Percentiles rank a stretch among this genome's conserved stretches.
Conservation (phyloP, 2,888 invertebrate genomes). For the Oasisia sp. region DNA sequence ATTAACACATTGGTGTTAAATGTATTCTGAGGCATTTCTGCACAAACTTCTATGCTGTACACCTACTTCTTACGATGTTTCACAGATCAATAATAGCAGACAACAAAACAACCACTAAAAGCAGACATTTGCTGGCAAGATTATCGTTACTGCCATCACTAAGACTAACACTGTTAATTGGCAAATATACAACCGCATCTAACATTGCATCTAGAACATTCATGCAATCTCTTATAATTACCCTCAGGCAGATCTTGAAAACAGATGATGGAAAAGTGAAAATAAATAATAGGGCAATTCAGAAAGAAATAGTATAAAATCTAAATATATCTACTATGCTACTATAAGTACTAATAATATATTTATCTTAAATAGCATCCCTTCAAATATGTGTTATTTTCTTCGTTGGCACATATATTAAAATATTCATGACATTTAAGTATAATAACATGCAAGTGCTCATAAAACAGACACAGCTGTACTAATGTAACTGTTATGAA, state of each 20-base stretch:
- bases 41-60: not conserved
- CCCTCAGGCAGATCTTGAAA: not conserved
- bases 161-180: not conserved
- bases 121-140: not conserved
- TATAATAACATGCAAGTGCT: too few relatives aligned
- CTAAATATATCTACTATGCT: not conserved
- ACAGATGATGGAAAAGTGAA: not conserved
- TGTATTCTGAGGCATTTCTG: not conserved
- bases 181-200: not conserved
- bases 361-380: too few relatives aligned
- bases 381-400: too few relatives aligned
- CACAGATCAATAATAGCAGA: not conserved
- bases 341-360: too few relatives aligned
- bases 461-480: too few relatives aligned
- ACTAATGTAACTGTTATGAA: too few relatives aligned
- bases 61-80: not conserved
- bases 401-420: too few relatives aligned
- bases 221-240: not conserved
- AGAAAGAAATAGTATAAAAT: not conserved
- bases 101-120: not conserved
- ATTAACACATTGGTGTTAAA: not conserved
- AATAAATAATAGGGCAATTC: not conserved
- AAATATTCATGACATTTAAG: too few relatives aligned
- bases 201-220: conserved; percentile 2
- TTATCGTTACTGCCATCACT: not conserved